Evolutionary conservation across 2,888 invertebrate genomes (phyloP), one percentile per base, ranked within the genome.

Genomic region (Myopa testacea): DNA sequence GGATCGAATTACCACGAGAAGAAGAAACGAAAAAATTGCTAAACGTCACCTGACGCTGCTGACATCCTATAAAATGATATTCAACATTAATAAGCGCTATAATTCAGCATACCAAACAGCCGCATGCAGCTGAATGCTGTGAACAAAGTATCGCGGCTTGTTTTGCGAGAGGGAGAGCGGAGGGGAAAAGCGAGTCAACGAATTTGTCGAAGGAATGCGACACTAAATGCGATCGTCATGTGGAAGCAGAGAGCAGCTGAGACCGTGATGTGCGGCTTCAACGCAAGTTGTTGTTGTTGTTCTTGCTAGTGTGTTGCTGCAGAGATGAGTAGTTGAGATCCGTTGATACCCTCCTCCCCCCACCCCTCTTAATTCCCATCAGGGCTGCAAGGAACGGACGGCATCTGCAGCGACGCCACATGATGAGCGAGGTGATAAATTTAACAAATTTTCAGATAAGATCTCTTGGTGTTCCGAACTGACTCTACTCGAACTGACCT

Each of bases 391-490:
- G 72, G 60, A 38, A 52, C 19, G 45, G n/a, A 74, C 63, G 62
- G 45, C 14, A 37, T 74, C 37, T 50, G 55, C 63, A 16, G 34
- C 65, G 78, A 76, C 82, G 81, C 83, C 83, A 82, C 83, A 82
- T 83, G 82, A 82, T 81, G 83, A 80, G 83, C 70, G 63, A 82
- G 81, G 83, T 83, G 83, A 83, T 83, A 83, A 83, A 83, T 83
- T 83, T 80, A 82, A 83, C 83, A 82, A 83, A 83, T 83, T 83
- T 81, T 81, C 81, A 82, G 83, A 83, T 83, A 83, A 83, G 79
- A 82, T 74, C 74, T 74, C 19, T 16, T 74, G 74, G 52, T 65
- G 62, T 52, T 63, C 62, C 40, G 52, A 38, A 63, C n/a, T n/a
- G 70, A 63, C 50, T n/a, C 55, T 45, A 45, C 58, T 34, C n/a